Percentiles rank a stretch among this genome's conserved stretches.
These are phyloP conservation scores for Coracias cyanogaster DNA, from an alignment of 2,797 vertebrate genomes.

Conservation along the genomic window DNA sequence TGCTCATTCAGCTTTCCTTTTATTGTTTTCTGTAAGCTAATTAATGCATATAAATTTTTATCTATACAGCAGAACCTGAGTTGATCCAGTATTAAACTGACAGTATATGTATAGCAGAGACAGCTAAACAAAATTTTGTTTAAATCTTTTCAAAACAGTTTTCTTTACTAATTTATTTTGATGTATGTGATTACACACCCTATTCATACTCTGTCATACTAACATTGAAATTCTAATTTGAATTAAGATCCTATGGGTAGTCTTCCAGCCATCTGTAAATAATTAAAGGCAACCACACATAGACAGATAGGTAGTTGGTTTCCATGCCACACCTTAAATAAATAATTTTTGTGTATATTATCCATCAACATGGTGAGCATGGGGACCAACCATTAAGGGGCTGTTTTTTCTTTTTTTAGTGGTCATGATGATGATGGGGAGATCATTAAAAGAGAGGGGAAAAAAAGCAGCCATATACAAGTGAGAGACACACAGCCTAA, in stretches of 20 bases:
- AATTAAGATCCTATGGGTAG: constrained; percentile 5
- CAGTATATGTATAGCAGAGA: not conserved
- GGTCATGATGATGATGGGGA: not conserved
- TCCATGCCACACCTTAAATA: not conserved
- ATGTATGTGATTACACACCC: not conserved
- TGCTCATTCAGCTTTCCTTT: constrained; percentile 39
- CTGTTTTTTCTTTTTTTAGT: not conserved
- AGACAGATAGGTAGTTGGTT: not conserved
- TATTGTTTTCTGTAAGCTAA: not conserved
- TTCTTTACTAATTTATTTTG: constrained; percentile 39
- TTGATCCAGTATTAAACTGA: not conserved
- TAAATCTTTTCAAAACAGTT: not conserved
- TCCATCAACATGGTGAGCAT: not conserved
- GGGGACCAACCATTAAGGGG: not conserved
- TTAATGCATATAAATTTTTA: not conserved
- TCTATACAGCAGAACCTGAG: not conserved
- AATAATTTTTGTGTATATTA: not conserved
- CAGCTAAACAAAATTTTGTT: not conserved
- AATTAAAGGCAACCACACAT: not conserved
- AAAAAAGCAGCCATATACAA: not conserved
- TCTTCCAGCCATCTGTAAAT: constrained; percentile 37
- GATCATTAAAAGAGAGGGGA: not conserved
- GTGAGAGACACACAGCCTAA: not conserved
- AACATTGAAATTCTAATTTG: constrained; percentile 48
- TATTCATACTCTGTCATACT: not conserved